These are phyloP conservation scores for Agrotis ipsilon DNA, from an alignment of 2,888 invertebrate genomes.

Conservation along the genomic window DNA sequence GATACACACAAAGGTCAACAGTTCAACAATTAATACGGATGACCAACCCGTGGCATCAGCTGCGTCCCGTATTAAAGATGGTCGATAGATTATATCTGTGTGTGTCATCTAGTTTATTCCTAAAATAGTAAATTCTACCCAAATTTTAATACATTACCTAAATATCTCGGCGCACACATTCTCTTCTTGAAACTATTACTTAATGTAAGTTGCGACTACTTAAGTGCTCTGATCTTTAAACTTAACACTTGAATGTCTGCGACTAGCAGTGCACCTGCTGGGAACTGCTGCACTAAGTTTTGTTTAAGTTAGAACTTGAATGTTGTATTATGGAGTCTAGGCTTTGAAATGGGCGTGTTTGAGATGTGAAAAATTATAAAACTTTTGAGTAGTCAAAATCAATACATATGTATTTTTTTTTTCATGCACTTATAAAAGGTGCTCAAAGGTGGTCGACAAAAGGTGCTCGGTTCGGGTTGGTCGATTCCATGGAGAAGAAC, in stretches of 20 bases:
- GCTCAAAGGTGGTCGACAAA: too few relatives aligned
- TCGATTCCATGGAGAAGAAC: too few relatives aligned
- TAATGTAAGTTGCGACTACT: constrained; percentile 22
- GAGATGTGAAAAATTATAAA: not conserved
- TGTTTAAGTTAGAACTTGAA: constrained; percentile 28
- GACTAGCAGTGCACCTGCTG: constrained; percentile 43
- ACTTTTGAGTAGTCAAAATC: too few relatives aligned
- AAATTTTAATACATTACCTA: not conserved
- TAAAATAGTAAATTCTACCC: not conserved
- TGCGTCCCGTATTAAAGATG: too few relatives aligned
- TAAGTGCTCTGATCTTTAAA: constrained; percentile 42
- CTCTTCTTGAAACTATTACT: constrained; percentile 9
- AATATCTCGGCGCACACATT: not conserved
- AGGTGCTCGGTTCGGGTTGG: too few relatives aligned
- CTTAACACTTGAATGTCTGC: constrained; percentile 38
- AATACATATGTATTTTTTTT: too few relatives aligned
- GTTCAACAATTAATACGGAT: too few relatives aligned
- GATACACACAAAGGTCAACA: too few relatives aligned
- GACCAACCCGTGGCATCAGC: too few relatives aligned
- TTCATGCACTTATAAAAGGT: too few relatives aligned
- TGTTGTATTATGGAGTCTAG: not conserved
- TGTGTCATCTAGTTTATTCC: not conserved
- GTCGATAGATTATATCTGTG: too few relatives aligned
- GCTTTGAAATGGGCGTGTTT: not conserved
- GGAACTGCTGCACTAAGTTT: constrained; percentile 18